A percentile compares a stretch with the other conserved stretches of the same genome.
Conservation (phyloP, 2,797 vertebrate species). For the Coregonus sp. region DNA sequence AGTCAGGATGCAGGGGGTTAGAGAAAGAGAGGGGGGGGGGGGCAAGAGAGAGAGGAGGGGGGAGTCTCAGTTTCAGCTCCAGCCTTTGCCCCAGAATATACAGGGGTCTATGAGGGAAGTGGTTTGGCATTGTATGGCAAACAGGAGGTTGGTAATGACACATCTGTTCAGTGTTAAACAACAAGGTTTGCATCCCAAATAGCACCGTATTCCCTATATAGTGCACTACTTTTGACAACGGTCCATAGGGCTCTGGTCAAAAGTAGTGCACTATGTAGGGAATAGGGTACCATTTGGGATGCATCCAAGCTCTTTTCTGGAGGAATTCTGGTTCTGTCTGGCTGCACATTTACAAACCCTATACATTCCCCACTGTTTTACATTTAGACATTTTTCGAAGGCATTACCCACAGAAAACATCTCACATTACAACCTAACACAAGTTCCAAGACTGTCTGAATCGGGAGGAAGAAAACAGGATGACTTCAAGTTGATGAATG, state of each 20-base stretch:
- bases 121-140: slow-evolving; percentile 8
- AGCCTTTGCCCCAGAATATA: no score
- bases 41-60: no score
- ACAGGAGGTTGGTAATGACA: slow-evolving; percentile 25
- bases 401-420: background rate
- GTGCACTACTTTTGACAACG: no score
- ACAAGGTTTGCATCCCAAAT: slow-evolving; percentile 3
- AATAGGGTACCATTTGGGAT: no score
- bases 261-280: no score
- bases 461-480: background rate
- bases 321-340: background rate
- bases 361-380: background rate
- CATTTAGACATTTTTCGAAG: background rate
- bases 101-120: slow-evolving; percentile 16
- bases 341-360: background rate
- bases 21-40: no score
- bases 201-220: no score
- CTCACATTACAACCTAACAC: background rate
- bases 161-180: slow-evolving; percentile 31
- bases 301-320: background rate
- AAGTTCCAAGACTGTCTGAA: background rate
- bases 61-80: no score
- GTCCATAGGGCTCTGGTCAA: no score
- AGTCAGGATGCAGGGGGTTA: no score
- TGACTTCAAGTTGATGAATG: background rate